A percentile compares a stretch with the other conserved stretches of the same genome.
These are phyloP conservation scores for Acridotheres tristis DNA, from an alignment of 2,797 vertebrate species.

Conservation along the genomic window DNA sequence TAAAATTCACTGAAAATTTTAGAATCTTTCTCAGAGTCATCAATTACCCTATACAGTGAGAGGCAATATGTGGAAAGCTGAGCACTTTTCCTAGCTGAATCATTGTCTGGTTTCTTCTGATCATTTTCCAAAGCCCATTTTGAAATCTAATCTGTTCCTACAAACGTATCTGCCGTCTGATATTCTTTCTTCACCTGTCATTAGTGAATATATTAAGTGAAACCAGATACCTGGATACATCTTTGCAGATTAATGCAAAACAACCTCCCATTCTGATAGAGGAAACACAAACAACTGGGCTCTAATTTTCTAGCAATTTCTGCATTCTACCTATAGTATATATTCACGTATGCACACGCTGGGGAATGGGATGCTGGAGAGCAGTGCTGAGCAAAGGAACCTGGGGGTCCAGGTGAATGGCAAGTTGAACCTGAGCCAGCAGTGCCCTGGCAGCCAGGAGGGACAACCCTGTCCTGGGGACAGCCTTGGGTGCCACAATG, in stretches of 20 bases:
- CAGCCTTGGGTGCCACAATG: rapidly evolving
- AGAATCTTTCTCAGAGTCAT: neutral
- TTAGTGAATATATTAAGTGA: neutral
- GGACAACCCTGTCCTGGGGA: rapidly evolving
- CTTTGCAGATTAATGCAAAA: neutral
- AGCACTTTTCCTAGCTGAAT: neutral
- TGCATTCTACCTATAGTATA: neutral
- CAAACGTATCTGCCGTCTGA: neutral
- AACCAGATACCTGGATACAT: neutral
- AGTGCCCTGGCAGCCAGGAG: neutral
- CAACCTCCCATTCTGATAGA: neutral
- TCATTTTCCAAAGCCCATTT: neutral
- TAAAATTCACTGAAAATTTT: neutral
- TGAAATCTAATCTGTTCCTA: neutral
- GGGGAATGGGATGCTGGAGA: neutral
- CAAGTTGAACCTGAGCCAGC: rapidly evolving
- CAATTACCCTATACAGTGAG: neutral
- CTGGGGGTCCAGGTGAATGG: rapidly evolving
- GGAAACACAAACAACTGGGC: neutral
- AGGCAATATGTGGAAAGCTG: neutral
- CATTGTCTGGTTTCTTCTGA: neutral
- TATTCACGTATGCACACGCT: neutral
- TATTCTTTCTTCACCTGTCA: neutral
- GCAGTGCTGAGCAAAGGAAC: rapidly evolving
- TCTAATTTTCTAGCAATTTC: neutral